phyloP scores from a whole-genome alignment of 1,140 invertebrate species.

The Cydia amplana region DNA sequence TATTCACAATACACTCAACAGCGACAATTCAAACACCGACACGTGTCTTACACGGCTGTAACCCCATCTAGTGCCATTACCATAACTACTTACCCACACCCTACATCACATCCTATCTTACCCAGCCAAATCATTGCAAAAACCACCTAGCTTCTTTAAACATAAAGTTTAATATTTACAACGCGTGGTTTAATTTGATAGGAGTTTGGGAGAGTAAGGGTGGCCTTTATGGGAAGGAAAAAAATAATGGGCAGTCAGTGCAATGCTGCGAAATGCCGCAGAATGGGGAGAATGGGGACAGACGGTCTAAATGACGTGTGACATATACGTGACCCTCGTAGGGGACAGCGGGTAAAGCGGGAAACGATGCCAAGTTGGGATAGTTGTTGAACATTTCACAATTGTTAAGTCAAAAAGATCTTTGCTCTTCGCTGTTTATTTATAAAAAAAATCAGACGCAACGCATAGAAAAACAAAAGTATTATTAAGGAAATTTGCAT shows the following conservation, averaged over 20 bases:
- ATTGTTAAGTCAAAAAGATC: neutral
- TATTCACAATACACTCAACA: conserved; percentile 32
- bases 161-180: conserved; percentile 25
- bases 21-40: conserved; percentile 1
- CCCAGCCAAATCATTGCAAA: neutral
- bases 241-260: conserved; percentile 66
- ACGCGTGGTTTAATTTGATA: conserved; percentile 8
- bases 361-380: neutral
- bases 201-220: neutral
- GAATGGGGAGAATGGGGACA: conserved; percentile 46
- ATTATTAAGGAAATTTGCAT: too few species aligned
- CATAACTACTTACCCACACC: conserved; percentile 1
- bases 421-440: too few species aligned
- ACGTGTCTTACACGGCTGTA: conserved; percentile 25
- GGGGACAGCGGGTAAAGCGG: conserved; percentile 28
- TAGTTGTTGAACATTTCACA: neutral
- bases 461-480: too few species aligned
- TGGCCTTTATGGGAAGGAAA: conserved; percentile 71
- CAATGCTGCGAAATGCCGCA: conserved; percentile 48
- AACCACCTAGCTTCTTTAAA: neutral
- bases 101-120: neutral
- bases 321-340: conserved; percentile 62
- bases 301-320: conserved; percentile 73
- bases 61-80: conserved; percentile 16
- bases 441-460: too few species aligned